A percentile compares a stretch with the other conserved stretches of the same genome.
phyloP scores from a whole-genome alignment of 2,888 invertebrate genomes.

The Drosophila monieri region DNA sequence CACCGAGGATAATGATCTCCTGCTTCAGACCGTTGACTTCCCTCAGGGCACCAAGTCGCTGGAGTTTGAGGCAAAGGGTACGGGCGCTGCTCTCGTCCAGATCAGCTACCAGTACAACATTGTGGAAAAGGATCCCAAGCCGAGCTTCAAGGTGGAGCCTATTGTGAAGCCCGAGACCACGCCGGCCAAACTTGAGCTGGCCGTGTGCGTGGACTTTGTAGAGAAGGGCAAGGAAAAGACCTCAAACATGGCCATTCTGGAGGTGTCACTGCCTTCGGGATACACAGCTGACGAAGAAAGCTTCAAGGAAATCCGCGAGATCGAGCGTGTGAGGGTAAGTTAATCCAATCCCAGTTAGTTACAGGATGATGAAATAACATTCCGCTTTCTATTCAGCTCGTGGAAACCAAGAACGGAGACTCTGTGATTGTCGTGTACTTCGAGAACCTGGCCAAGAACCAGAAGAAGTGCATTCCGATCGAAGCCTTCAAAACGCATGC shows the following conservation, averaged over 20 bases:
- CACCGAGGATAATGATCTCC: conserved; percentile 90
- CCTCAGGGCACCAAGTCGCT: conserved; percentile 86
- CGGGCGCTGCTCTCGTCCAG: conserved; percentile 91
- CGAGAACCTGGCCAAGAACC: conserved; percentile 86
- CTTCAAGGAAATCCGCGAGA: conserved; percentile 86
- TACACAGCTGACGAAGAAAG: conserved; percentile 92
- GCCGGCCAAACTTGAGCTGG: conserved; percentile 91
- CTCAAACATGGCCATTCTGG: conserved; percentile 96
- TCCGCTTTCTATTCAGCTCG: conserved; percentile 82
- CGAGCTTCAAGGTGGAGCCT: conserved; percentile 93
- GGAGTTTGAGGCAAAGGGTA: conserved; percentile 90
- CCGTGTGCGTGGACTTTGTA: conserved; percentile 90
- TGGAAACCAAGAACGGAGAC: conserved; percentile 88
- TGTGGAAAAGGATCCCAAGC: conserved; percentile 94
- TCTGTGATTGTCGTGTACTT: conserved; percentile 88
- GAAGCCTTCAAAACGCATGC: conserved; percentile 92
- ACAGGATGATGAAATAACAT: background rate
- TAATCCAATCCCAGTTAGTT: background rate
- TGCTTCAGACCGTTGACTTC: conserved; percentile 89
- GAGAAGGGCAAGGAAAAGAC: conserved; percentile 84
- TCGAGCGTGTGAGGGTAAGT: conserved; percentile 84
- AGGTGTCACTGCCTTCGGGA: conserved; percentile 94
- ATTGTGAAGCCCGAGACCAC: conserved; percentile 91
- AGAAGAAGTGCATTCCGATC: conserved; percentile 91
- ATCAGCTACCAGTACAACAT: conserved; percentile 92